Evolutionary conservation across 2,113 vertebrate species (phyloP), one percentile per base, ranked within the genome.

Genomic region (Circaetus gallicus): DNA sequence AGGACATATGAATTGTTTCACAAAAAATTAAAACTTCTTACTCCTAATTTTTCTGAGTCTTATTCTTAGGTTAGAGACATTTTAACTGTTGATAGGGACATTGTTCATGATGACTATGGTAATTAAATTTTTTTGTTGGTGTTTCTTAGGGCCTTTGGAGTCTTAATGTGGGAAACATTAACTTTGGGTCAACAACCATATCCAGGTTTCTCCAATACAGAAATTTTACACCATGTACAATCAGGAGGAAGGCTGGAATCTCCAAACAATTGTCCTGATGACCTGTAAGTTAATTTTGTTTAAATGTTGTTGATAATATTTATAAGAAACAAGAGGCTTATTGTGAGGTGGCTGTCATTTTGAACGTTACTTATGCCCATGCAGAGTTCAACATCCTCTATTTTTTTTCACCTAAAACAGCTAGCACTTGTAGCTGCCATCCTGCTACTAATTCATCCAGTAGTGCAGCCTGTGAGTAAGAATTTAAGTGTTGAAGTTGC

Each of bases 161-260:
- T 98, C 89, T 89, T 98, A 53, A 66, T 98, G 59, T 99, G 98
- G 98, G 98, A 99, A 97, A 97, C 97, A 61, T 74, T 98, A 93
- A 98, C 98, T 85, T 96, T 98, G 87, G 98, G 98, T 77, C 98
- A 98, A 93, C 98, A 98, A 13, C 98, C 98, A 49, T 99, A 98
- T 43, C 98, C 98, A 61, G 98, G 97, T 42, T 97, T 98, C 90
- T 98, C 98, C 81, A 98, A 98, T 89, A 96, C 97, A 72, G 98
- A 98, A 94, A 98, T 99, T 94, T 97, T 98, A 93, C 97, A 97
- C 56, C 95, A 97, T 47, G 96, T 98, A 45, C 95, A 42, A 66
- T 96, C 97, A 82, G 98, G 98, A 93, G 98, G 97, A 83, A 98
- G 97, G 91, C 91, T 98, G 61, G 95, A 96, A 52, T 92, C 94